These are phyloP conservation scores for Aselliscus stoliczkanus DNA, from an alignment of 2,797 vertebrate species.

Conservation along the genomic window DNA sequence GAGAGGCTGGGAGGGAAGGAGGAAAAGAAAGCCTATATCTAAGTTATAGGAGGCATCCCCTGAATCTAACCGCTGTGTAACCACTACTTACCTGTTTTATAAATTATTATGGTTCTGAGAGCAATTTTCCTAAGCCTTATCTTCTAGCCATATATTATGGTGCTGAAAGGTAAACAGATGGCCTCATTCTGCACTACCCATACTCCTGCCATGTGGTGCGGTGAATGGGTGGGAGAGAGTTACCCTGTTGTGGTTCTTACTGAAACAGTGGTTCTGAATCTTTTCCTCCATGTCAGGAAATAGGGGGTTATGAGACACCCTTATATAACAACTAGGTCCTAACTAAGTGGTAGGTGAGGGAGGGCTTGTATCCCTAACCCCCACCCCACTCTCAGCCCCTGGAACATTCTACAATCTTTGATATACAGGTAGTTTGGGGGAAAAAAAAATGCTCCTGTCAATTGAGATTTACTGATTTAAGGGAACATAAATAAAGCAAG, in stretches of 20 bases:
- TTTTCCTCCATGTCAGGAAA: no score
- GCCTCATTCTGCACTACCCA: not conserved
- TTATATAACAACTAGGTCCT: not conserved
- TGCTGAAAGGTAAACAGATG: not conserved
- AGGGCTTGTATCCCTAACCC: not conserved
- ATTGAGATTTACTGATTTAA: not conserved
- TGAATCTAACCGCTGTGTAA: not conserved
- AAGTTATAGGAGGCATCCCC: not conserved
- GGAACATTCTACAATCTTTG: not conserved
- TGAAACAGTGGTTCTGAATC: not conserved
- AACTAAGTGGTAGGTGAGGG: not conserved
- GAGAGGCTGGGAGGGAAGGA: not conserved
- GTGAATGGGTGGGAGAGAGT: not conserved
- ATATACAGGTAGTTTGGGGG: not conserved
- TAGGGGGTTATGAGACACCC: no score
- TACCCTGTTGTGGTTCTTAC: not conserved
- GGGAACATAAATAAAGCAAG: not conserved
- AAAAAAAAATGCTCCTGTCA: not conserved
- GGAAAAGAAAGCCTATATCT: not conserved
- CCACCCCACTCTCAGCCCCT: fast-evolving
- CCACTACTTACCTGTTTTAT: not conserved
- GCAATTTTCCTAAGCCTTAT: not conserved
- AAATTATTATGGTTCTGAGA: not conserved
- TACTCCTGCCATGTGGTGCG: not conserved
- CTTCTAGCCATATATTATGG: not conserved